Percentiles rank a stretch among this genome's conserved stretches.
These are phyloP conservation scores for Emys orbicularis DNA, from an alignment of 2,797 vertebrate species.

Conservation along the genomic window DNA sequence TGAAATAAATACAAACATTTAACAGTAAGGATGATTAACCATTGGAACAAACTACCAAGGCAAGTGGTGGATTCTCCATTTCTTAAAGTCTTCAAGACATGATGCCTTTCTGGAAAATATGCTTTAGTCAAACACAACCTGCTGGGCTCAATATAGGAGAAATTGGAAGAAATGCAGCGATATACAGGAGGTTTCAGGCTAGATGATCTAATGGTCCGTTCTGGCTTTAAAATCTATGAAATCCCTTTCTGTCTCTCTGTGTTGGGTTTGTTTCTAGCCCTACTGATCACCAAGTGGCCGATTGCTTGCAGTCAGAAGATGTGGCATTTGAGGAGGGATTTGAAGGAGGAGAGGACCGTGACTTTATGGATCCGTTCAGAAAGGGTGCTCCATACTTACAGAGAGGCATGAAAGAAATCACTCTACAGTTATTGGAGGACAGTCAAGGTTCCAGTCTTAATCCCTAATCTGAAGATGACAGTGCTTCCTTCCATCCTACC, in stretches of 20 bases:
- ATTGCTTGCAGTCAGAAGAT: rapidly evolving
- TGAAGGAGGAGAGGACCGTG: not conserved
- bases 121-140: not conserved
- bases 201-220: conserved; percentile 9
- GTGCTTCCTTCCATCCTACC: not conserved
- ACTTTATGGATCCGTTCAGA: not conserved
- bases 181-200: not conserved
- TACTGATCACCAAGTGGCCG: rapidly evolving
- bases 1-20: not conserved
- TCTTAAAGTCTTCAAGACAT: not conserved
- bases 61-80: not conserved
- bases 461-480: not conserved
- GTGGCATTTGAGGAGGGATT: not conserved
- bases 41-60: not conserved
- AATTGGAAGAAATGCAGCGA: not conserved
- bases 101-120: not conserved
- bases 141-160: not conserved
- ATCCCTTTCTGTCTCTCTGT: not conserved
- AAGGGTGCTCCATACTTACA: not conserved
- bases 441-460: not conserved
- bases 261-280: not conserved
- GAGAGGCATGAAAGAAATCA: not conserved
- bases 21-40: not conserved
- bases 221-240: not conserved
- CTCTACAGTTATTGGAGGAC: not conserved